These are phyloP conservation scores for Esox masquinongy DNA, from an alignment of 2,797 vertebrate species.

Conservation along the genomic window DNA sequence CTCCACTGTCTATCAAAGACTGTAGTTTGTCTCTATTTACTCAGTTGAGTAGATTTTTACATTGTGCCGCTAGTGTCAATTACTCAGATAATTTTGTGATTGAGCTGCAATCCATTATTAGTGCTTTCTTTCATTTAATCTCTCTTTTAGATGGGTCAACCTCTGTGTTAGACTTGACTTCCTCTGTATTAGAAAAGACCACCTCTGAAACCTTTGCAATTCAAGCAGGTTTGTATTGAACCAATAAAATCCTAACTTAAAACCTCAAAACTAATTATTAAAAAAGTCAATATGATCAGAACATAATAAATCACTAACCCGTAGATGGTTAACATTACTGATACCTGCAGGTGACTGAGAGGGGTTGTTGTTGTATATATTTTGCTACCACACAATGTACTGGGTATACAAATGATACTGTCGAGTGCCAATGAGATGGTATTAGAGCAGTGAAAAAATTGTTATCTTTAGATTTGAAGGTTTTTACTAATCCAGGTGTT, in stretches of 20 bases:
- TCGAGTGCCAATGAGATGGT: background rate
- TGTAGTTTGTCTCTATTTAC: slow-evolving; percentile 6
- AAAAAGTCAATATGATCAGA: background rate
- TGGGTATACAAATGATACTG: background rate
- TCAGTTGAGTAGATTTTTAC: slow-evolving; percentile 45
- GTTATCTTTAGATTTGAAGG: slow-evolving; percentile 13
- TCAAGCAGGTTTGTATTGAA: background rate
- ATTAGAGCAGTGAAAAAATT: slow-evolving; percentile 5
- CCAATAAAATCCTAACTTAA: background rate
- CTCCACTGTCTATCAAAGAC: background rate
- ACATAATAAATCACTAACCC: slow-evolving; percentile 33
- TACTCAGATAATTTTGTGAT: background rate
- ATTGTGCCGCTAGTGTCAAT: background rate
- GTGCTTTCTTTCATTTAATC: background rate
- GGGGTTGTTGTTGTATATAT: background rate
- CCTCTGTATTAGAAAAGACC: background rate
- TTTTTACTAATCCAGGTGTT: slow-evolving; percentile 20
- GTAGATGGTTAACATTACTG: slow-evolving; percentile 34
- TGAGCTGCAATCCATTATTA: background rate
- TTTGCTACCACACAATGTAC: background rate
- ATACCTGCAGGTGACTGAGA: background rate
- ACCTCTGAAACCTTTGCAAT: background rate
- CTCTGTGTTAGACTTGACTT: background rate
- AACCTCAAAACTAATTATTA: slow-evolving; percentile 5
- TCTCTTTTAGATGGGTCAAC: background rate